A percentile compares a stretch with the other conserved stretches of the same genome.
These are phyloP conservation scores for Chlorocebus sabaeus DNA, from an alignment of 2,113 vertebrate species.

Conservation along the genomic window DNA sequence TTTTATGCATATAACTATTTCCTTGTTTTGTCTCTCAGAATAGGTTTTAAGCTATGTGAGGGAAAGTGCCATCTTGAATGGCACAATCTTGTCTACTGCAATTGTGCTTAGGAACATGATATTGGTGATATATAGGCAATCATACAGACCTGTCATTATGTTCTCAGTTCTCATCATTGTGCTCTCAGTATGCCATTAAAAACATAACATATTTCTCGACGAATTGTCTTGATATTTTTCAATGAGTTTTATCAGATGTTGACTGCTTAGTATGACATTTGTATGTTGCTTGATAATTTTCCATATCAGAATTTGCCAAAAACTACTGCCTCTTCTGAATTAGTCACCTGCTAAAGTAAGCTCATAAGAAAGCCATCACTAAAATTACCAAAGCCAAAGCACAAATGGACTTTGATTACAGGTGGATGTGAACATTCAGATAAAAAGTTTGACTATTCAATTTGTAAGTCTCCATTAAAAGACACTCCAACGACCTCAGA, in stretches of 20 bases:
- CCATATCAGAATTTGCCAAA: background rate
- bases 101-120: background rate
- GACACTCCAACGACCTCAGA: background rate
- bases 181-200: background rate
- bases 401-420: constrained; percentile 51
- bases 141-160: too few species aligned
- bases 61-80: background rate
- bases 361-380: constrained; percentile 30
- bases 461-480: constrained; percentile 50
- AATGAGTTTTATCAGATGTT: constrained; percentile 17
- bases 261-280: background rate
- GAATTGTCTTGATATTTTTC: background rate
- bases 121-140: background rate
- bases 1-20: background rate
- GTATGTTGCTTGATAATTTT: constrained; percentile 10
- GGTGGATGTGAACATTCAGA: constrained; percentile 9
- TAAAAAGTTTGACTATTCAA: constrained; percentile 37
- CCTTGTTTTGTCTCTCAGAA: background rate
- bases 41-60: background rate
- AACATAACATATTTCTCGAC: background rate
- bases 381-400: constrained; percentile 15
- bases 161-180: background rate
- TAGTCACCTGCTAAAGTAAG: background rate
- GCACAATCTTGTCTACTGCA: background rate
- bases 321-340: background rate